Evolutionary conservation across 2,888 invertebrate genomes (phyloP).

Genomic region (Phaedon cochleariae): DNA sequence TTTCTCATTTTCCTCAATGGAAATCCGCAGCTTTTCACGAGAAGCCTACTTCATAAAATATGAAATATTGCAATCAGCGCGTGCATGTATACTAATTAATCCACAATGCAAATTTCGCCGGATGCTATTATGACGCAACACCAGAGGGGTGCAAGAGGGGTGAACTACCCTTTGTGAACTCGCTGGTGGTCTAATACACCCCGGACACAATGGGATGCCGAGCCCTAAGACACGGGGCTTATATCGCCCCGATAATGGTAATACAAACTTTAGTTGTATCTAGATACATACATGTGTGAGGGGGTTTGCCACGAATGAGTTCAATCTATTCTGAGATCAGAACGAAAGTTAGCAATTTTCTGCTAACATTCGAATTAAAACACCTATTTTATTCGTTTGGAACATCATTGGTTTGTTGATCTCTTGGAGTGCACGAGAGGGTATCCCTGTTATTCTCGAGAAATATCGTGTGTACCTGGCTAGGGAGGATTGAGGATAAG

Average conservation of each 20-base stretch:
- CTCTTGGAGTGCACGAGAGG: no score
- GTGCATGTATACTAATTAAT: conserved; percentile 55
- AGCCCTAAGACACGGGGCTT: conserved; percentile 54
- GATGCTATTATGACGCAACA: conserved; percentile 55
- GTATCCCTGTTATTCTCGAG: no score
- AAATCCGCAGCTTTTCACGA: background rate
- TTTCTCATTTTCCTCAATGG: no score
- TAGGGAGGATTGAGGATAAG: no score
- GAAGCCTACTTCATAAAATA: conserved; percentile 32
- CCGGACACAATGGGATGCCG: conserved; percentile 52
- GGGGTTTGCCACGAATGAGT: background rate
- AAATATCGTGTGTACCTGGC: no score
- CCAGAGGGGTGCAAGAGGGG: conserved; percentile 47
- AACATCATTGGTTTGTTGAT: no score
- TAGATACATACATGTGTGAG: conserved; percentile 36
- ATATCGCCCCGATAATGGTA: conserved; percentile 53
- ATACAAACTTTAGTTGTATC: conserved; percentile 45
- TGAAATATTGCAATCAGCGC: conserved; percentile 44
- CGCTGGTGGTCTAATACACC: conserved; percentile 58
- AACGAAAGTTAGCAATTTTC: no score
- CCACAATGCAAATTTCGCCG: conserved; percentile 55
- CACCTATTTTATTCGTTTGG: no score
- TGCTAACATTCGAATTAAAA: no score
- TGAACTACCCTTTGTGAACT: conserved; percentile 55
- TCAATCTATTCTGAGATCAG: background rate